Conservation (phyloP, 2,113 vertebrate genomes). For the Arizona elegans region DNA sequence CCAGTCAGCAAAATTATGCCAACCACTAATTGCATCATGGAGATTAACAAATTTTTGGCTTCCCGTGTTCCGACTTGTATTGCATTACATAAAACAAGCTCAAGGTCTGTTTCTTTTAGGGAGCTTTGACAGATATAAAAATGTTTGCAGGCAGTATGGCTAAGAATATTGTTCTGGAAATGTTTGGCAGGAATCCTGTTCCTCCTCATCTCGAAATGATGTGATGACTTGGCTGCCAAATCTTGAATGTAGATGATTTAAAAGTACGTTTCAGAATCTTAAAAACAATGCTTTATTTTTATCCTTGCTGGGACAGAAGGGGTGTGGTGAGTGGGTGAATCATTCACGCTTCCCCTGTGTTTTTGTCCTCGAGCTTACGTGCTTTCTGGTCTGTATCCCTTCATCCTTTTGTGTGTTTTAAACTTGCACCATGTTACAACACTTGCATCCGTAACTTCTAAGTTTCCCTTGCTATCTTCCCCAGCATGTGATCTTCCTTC, state of each 20-base stretch:
- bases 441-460: not conserved
- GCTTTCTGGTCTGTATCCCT: not conserved
- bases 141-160: slow-evolving; percentile 31
- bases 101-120: slow-evolving; percentile 31
- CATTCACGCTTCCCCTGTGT: not conserved
- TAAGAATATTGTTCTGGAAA: slow-evolving; percentile 40
- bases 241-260: slow-evolving; percentile 39
- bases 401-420: not conserved
- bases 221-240: slow-evolving; percentile 40
- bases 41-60: slow-evolving; percentile 36
- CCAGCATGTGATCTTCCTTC: not conserved
- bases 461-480: not conserved
- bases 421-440: not conserved
- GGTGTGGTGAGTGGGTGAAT: slow-evolving; percentile 16
- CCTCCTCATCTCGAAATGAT: slow-evolving; percentile 35
- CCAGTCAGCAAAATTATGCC: slow-evolving; percentile 35
- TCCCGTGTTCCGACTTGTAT: slow-evolving; percentile 47
- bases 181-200: slow-evolving; percentile 32
- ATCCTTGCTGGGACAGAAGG: slow-evolving; percentile 25
- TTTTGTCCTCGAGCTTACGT: not conserved
- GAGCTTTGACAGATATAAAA: slow-evolving; percentile 30
- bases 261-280: slow-evolving; percentile 23
- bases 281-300: slow-evolving; percentile 10
- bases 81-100: slow-evolving; percentile 42
- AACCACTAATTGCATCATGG: slow-evolving; percentile 48